Evolutionary conservation across 2,888 invertebrate genomes (phyloP).

Genomic region (Euclidia mi): DNA sequence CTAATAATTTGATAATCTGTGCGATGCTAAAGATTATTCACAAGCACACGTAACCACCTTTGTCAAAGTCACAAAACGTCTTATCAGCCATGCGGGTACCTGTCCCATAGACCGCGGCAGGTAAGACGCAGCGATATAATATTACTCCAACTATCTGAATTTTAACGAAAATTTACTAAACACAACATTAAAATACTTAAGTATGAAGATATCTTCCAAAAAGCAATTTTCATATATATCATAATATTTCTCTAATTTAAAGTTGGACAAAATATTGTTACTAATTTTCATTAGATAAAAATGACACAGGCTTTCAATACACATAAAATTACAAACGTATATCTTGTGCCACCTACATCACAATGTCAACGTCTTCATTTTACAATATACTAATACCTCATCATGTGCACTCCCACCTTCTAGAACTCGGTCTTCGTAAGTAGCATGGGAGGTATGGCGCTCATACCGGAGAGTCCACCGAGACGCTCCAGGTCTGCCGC

Average conservation of each 20-base stretch:
- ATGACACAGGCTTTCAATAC: slow-evolving; percentile 1
- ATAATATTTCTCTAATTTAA: background rate
- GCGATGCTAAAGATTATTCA: slow-evolving; percentile 26
- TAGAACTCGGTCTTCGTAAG: slow-evolving; percentile 97
- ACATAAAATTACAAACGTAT: background rate
- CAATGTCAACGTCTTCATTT: background rate
- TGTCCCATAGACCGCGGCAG: slow-evolving; percentile 83
- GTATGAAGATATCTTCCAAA: background rate
- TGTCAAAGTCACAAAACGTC: slow-evolving; percentile 59
- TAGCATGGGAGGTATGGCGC: slow-evolving; percentile 91
- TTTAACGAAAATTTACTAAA: too few species aligned
- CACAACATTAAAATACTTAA: background rate
- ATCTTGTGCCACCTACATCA: background rate
- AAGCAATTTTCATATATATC: too few species aligned
- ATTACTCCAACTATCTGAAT: too few species aligned
- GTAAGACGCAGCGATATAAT: slow-evolving; percentile 60
- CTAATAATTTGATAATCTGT: slow-evolving; percentile 14
- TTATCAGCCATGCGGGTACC: slow-evolving; percentile 84
- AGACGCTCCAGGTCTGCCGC: slow-evolving; percentile 95
- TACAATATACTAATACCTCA: background rate
- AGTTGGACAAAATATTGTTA: background rate
- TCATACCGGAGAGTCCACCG: slow-evolving; percentile 92
- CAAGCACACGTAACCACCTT: slow-evolving; percentile 37
- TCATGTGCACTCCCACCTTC: slow-evolving; percentile 30
- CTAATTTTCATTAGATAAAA: background rate